Percentiles rank a stretch among this genome's conserved stretches.
phyloP scores from a whole-genome alignment of 2,113 vertebrate genomes.

The Esox niger region DNA sequence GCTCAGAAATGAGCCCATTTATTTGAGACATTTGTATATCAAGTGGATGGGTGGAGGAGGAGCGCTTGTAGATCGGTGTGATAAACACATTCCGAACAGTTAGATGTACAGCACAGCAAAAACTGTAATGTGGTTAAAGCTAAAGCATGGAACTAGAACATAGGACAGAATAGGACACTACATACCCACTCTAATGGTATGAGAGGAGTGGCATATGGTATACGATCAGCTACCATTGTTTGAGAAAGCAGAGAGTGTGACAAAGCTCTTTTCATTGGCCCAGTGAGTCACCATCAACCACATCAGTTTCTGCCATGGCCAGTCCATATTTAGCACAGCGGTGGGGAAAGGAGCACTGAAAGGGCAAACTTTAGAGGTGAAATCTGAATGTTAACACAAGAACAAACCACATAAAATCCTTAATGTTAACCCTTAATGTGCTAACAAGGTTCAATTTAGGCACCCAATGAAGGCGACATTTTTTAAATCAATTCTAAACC shows the following conservation, averaged over 20 bases:
- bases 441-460: no score
- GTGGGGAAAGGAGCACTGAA: slow-evolving; percentile 19
- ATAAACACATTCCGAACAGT: background rate
- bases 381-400: slow-evolving; percentile 28
- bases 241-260: background rate
- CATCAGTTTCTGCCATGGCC: slow-evolving; percentile 30
- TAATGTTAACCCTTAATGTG: no score
- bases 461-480: no score
- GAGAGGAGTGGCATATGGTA: background rate
- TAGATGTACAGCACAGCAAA: background rate
- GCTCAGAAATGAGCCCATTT: slow-evolving; percentile 41
- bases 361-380: slow-evolving; percentile 17
- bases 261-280: slow-evolving; percentile 34
- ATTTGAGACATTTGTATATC: slow-evolving; percentile 50
- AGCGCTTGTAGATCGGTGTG: slow-evolving; percentile 4
- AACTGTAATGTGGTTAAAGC: no score
- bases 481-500: no score
- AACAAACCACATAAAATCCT: slow-evolving; percentile 28
- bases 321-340: slow-evolving; percentile 42
- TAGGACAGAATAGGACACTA: background rate
- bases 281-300: slow-evolving; percentile 49
- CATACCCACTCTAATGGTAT: background rate
- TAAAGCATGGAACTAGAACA: background rate
- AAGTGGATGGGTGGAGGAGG: slow-evolving; percentile 34
- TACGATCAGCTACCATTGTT: background rate